These are phyloP conservation scores for Luehdorfia chinensis DNA, from an alignment of 1,140 invertebrate species.

Conservation along the genomic window DNA sequence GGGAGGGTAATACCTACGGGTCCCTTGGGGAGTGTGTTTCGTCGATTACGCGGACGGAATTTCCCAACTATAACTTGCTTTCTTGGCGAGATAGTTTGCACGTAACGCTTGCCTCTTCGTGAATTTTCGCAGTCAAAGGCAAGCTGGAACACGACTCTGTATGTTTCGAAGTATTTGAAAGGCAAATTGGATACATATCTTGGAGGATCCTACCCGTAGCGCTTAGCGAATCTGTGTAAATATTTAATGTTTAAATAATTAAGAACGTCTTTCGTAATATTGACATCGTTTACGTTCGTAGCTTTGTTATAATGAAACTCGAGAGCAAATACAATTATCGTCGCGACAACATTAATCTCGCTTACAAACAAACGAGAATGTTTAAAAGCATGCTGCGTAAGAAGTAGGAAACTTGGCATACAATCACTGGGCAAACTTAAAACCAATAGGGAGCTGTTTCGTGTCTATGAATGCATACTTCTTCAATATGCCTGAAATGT, in stretches of 20 bases:
- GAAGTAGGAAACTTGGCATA: constrained; percentile 37
- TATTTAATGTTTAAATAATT: constrained; percentile 43
- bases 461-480: too few relatives aligned
- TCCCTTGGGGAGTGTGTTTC: constrained; percentile 63
- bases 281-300: constrained; percentile 15
- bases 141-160: constrained; percentile 49
- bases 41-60: constrained; percentile 74
- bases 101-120: constrained; percentile 56
- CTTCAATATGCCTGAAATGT: too few relatives aligned
- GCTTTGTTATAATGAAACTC: constrained; percentile 26
- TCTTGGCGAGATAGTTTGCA: constrained; percentile 65
- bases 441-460: constrained; percentile 33
- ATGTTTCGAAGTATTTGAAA: constrained; percentile 69
- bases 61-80: constrained; percentile 56
- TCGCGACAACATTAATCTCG: constrained; percentile 45
- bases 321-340: constrained; percentile 48
- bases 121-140: constrained; percentile 59
- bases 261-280: constrained; percentile 10
- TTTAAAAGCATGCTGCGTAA: constrained; percentile 23
- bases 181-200: constrained; percentile 65
- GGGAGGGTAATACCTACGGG: constrained; percentile 55
- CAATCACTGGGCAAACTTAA: constrained; percentile 46
- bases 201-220: constrained; percentile 26
- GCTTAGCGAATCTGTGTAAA: constrained; percentile 41
- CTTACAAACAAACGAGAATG: constrained; percentile 42